A percentile compares a stretch with the other conserved stretches of the same genome.
These are phyloP conservation scores for Phoronis australis DNA, from an alignment of 2,888 invertebrate species.

Conservation along the genomic window DNA sequence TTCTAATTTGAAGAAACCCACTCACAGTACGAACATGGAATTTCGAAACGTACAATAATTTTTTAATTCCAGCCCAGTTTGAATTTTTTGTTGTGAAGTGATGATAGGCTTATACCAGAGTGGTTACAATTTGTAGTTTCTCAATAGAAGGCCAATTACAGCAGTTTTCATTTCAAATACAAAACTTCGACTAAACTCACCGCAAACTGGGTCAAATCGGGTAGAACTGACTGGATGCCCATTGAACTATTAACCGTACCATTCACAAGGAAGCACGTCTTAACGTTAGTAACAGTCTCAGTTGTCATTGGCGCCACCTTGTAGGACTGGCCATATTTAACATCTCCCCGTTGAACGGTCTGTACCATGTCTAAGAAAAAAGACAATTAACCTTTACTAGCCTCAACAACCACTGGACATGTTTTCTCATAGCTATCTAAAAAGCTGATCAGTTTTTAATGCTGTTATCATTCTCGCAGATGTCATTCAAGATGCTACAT, in stretches of 20 bases:
- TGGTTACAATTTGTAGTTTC: background rate
- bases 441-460: too few relatives aligned
- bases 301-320: conserved; percentile 72
- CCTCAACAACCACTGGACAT: too few relatives aligned
- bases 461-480: too few relatives aligned
- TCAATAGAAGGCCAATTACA: background rate
- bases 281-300: conserved; percentile 65
- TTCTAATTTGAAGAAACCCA: too few relatives aligned
- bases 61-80: background rate
- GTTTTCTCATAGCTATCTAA: too few relatives aligned
- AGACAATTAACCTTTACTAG: too few relatives aligned
- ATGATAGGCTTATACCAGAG: background rate
- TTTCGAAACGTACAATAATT: background rate
- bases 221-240: conserved; percentile 71
- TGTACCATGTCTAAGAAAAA: conserved; percentile 69
- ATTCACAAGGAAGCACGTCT: conserved; percentile 78
- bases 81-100: background rate
- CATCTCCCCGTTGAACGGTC: conserved; percentile 72
- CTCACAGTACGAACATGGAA: background rate
- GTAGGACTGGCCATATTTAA: conserved; percentile 50
- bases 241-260: conserved; percentile 64
- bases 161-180: background rate
- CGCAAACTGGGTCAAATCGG: conserved; percentile 72
- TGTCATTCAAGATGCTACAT: too few relatives aligned
- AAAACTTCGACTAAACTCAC: conserved; percentile 36